Evolutionary conservation across 2,888 invertebrate genomes (phyloP), one percentile per base, ranked within the genome.

Genomic region (Orthosia incerta): DNA sequence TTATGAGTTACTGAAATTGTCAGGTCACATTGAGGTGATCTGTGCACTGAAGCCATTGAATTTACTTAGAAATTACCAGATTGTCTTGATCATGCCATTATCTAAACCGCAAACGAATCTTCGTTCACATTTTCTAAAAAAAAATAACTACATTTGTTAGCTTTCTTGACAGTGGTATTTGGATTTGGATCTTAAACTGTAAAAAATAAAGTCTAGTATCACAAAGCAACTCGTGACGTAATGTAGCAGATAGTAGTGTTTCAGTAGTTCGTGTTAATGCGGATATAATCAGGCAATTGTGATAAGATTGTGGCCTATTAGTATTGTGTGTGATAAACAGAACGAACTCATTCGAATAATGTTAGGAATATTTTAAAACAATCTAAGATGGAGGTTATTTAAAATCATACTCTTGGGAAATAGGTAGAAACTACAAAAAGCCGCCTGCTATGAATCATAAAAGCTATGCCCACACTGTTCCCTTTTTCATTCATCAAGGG

Each of bases 301-400:
- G 83, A 82, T 82, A 83, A 83, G 80, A 83, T 71, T 53, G 31
- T 45, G 23, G 31, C 15, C 2, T 56, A 66, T 71, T 82, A 61
- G n/a, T 61, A 51, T 46, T 48, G 23, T 16, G 20, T 66, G 51
- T 71, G 50, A 71, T 65, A 59, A 76, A 55, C 20, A 53, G 20
- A 53, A 45, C 18, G 13, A 68, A 26, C 26, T 48, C 46, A 66
- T 20, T 18, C 31, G 48, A n/a, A 39, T 39, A 55, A 56, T 65
- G 16, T 64, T 55, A 23, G n/a, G 23, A 39, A 20, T 45, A 45
- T 7, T 53, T 13, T 55, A 11, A 20, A 51, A n/a, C 31, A n/a
- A 53, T 31, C 20, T 5, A 53, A 12, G n/a, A 16, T 20, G 26
- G 62, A 50, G 15, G 4, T n/a, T 9, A 18, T 50, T 63, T 31